Conservation (phyloP, 2,888 invertebrate genomes). For the Tipula unca region DNA sequence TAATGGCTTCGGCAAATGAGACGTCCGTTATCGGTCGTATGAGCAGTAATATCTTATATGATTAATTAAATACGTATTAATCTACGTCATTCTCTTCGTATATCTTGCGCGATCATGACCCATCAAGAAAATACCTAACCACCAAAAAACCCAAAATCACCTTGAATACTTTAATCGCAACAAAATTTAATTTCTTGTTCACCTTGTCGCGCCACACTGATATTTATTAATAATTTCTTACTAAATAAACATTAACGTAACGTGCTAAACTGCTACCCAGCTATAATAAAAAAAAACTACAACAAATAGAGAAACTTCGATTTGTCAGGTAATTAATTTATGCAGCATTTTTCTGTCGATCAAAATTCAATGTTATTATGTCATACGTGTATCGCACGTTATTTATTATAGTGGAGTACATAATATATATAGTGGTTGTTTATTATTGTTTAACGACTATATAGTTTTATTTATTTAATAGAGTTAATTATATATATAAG, state of each 20-base stretch:
- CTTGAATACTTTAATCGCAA: not conserved
- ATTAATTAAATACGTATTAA: too few species aligned
- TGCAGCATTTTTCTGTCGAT: not conserved
- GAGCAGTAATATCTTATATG: too few species aligned
- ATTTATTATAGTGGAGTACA: not conserved
- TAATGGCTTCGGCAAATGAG: too few species aligned
- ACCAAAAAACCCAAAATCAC: not conserved
- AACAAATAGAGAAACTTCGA: not conserved
- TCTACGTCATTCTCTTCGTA: not conserved
- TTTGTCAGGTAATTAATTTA: not conserved
- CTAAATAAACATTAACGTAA: too few species aligned
- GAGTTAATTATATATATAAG: not conserved
- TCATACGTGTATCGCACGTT: not conserved
- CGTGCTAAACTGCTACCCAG: not conserved
- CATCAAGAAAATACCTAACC: not conserved
- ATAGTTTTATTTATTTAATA: not conserved
- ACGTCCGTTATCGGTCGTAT: too few species aligned
- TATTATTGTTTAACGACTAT: not conserved
- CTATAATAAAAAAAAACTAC: not conserved
- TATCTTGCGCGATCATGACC: not conserved
- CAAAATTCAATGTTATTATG: not conserved
- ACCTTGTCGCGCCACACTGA: not conserved
- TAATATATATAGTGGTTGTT: not conserved
- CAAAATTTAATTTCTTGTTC: not conserved
- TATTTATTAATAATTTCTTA: not conserved